Evolutionary conservation across 2,113 vertebrate genomes (phyloP).

Genomic region (Nothoprocta pentlandii): DNA sequence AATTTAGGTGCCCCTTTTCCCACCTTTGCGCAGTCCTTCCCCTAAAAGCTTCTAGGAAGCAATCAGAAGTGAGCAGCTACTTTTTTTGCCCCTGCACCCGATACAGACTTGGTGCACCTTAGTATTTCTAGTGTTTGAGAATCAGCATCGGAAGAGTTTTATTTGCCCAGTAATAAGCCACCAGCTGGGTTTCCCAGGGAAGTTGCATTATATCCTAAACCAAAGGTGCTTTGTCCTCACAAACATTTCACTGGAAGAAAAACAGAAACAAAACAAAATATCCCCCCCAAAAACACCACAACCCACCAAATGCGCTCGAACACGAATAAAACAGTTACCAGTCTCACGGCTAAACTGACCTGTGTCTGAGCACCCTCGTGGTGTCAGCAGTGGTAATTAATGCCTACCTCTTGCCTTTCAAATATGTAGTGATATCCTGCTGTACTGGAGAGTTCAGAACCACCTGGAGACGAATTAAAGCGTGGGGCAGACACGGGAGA

Average conservation of each 20-base stretch:
- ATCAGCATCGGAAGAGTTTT: neutral
- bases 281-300: neutral
- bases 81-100: neutral
- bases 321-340: neutral
- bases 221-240: constrained; percentile 10
- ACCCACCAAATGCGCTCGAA: neutral
- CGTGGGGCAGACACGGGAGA: constrained; percentile 18
- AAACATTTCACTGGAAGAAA: neutral
- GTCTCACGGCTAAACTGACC: constrained; percentile 26
- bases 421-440: neutral
- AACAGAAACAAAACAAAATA: neutral
- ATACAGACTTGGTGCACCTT: neutral
- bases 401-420: neutral
- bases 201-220: neutral
- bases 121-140: neutral
- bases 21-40: neutral
- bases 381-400: neutral
- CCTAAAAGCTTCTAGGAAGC: neutral
- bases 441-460: constrained; percentile 1
- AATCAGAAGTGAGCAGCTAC: neutral
- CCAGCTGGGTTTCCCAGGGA: constrained; percentile 17
- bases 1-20: neutral
- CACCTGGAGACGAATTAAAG: constrained; percentile 44
- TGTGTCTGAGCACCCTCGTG: neutral
- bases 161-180: neutral